These are phyloP conservation scores for Eubucco bourcierii DNA, from an alignment of 2,113 vertebrate genomes.

Conservation along the genomic window DNA sequence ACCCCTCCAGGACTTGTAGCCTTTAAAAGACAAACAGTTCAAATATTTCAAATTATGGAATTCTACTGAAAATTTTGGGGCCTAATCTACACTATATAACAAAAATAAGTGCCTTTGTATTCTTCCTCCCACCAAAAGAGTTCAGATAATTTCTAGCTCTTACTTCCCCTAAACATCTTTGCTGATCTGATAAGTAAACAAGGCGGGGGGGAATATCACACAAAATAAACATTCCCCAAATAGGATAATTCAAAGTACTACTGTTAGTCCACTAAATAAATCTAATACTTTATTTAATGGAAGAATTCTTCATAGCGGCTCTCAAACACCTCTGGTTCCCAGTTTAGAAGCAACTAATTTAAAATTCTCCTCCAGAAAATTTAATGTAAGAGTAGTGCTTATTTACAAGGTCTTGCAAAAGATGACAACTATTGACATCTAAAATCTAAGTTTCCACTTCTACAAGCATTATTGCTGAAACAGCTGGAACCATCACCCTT, in stretches of 20 bases:
- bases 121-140: not conserved
- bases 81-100: not conserved
- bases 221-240: not conserved
- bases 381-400: not conserved
- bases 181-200: not conserved
- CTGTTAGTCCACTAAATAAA: not conserved
- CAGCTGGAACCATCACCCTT: not conserved
- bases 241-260: not conserved
- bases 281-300: not conserved
- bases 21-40: not conserved
- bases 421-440: not conserved
- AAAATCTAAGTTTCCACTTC: not conserved
- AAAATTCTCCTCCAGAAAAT: not conserved
- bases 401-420: not conserved
- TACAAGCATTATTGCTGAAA: not conserved
- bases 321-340: not conserved
- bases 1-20: not conserved
- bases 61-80: not conserved
- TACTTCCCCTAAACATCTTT: not conserved
- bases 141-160: not conserved
- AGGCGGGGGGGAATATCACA: not conserved
- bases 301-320: not conserved
- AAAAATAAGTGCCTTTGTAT: not conserved
- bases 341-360: not conserved
- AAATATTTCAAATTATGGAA: not conserved